These are phyloP conservation scores for Oophaga sylvatica DNA, from an alignment of 2,797 vertebrate species.

Conservation along the genomic window DNA sequence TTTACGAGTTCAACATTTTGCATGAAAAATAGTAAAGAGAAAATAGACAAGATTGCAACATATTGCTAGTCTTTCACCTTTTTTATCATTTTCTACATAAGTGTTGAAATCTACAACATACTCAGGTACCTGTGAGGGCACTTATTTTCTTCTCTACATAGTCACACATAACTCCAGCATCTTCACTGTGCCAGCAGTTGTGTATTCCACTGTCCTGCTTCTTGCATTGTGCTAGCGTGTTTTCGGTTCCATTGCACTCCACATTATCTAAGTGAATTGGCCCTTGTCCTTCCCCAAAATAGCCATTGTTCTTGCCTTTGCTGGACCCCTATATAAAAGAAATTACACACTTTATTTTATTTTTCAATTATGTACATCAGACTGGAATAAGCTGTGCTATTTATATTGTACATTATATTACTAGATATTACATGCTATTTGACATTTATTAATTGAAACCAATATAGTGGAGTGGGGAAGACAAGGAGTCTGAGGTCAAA, in stretches of 20 bases:
- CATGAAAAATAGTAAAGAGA: neutral
- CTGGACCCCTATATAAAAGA: constrained; percentile 74
- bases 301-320: constrained; percentile 85
- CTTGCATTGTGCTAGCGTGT: constrained; percentile 75
- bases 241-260: constrained; percentile 78
- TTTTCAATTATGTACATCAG: neutral
- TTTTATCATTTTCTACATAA: neutral
- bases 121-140: constrained; percentile 65
- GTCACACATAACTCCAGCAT: constrained; percentile 86
- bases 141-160: constrained; percentile 74
- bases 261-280: constrained; percentile 82
- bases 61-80: neutral
- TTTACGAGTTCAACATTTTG: neutral
- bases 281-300: constrained; percentile 81
- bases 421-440: neutral
- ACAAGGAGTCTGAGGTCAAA: too few species aligned
- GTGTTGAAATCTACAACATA: neutral
- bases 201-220: constrained; percentile 69
- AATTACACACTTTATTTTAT: neutral
- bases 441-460: neutral
- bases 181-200: constrained; percentile 83
- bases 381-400: neutral
- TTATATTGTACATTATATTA: neutral
- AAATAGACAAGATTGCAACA: neutral
- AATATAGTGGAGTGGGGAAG: neutral